Percentiles rank a stretch among this genome's conserved stretches.
Conservation (phyloP, 2,113 vertebrate genomes). For the Poicephalus gulielmi region DNA sequence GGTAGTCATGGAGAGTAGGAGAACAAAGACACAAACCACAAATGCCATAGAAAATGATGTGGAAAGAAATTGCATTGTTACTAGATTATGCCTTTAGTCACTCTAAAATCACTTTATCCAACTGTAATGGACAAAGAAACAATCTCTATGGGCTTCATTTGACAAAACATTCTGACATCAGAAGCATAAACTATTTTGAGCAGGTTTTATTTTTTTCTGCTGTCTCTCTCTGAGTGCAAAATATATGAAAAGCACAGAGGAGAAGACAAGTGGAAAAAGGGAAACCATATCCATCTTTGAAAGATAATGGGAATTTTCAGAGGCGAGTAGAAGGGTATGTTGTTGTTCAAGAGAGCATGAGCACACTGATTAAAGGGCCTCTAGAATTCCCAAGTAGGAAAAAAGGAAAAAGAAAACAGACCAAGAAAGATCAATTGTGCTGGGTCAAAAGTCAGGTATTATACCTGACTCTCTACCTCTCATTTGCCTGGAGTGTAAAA, state of each 20-base stretch:
- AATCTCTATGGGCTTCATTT: not conserved
- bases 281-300: not conserved
- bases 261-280: not conserved
- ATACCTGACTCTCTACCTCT: not conserved
- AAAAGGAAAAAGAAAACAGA: not conserved
- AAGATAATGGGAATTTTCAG: not conserved
- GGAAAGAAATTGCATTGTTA: slow-evolving; percentile 39
- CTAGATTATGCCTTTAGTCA: slow-evolving; percentile 24
- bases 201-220: not conserved
- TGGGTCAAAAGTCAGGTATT: not conserved
- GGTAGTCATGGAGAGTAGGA: slow-evolving; percentile 4
- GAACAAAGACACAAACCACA: slow-evolving; percentile 48
- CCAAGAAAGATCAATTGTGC: not conserved
- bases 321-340: not conserved
- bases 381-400: not conserved
- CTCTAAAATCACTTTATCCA: slow-evolving; percentile 25
- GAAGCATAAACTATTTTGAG: not conserved
- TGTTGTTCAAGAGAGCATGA: not conserved
- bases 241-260: not conserved
- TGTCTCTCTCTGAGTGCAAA: not conserved
- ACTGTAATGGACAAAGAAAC: not conserved
- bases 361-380: not conserved
- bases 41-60: slow-evolving; percentile 37
- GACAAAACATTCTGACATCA: not conserved
- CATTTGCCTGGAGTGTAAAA: not conserved